These are phyloP conservation scores for Adineta ricciae DNA, from an alignment of 2,888 invertebrate species.

Conservation along the genomic window DNA sequence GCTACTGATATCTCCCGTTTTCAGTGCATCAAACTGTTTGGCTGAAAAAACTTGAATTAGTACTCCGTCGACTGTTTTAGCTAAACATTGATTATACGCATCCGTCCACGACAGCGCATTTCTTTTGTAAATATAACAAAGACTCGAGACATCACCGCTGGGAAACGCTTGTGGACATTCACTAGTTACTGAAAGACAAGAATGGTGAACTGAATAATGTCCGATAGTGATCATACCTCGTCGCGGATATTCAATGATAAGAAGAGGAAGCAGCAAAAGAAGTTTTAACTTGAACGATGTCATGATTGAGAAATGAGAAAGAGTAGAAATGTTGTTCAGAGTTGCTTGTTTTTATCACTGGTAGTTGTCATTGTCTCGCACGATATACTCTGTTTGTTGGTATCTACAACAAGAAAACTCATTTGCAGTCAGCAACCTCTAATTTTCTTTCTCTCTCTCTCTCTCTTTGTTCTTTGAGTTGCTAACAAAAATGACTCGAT, in stretches of 20 bases:
- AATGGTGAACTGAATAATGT: no score
- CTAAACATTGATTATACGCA: neutral
- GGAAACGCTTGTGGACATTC: neutral
- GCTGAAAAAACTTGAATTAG: neutral
- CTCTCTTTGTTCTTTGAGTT: neutral
- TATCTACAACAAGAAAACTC: neutral
- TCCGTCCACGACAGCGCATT: neutral
- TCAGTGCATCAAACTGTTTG: neutral
- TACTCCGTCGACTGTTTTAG: neutral
- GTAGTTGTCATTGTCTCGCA: neutral
- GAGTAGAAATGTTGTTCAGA: neutral
- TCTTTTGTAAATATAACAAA: neutral
- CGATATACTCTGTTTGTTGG: neutral
- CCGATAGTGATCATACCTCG: neutral
- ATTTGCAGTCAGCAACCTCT: neutral
- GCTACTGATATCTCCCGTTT: neutral
- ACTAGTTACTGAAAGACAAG: neutral
- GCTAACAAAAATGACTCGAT: neutral
- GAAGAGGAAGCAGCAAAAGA: neutral
- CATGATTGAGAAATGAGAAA: neutral
- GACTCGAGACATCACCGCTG: neutral
- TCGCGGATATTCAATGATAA: neutral
- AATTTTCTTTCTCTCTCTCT: neutral
- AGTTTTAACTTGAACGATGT: neutral
- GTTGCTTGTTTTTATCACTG: neutral